Percentiles rank a stretch among this genome's conserved stretches.
phyloP scores from a whole-genome alignment of 2,797 vertebrate genomes.

The Cygnus olor region DNA sequence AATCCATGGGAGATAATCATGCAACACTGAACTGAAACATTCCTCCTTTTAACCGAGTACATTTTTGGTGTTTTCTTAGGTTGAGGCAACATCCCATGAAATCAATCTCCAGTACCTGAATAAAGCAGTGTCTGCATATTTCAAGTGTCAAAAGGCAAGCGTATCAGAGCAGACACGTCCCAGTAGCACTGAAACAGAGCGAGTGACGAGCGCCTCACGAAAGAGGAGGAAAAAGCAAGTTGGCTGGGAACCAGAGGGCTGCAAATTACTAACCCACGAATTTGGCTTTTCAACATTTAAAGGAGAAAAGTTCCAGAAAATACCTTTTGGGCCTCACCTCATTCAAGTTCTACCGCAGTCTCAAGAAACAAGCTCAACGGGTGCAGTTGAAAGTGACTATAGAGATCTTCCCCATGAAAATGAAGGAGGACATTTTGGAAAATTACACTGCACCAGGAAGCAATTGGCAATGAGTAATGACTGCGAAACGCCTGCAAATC shows the following conservation, averaged over 20 bases:
- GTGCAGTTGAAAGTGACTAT: neutral
- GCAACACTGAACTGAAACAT: neutral
- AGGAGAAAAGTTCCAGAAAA: neutral
- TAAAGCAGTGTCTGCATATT: conserved; percentile 82
- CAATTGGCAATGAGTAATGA: neutral
- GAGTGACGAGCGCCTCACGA: fast-evolving
- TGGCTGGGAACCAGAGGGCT: conserved; percentile 17
- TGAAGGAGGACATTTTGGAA: conserved; percentile 13
- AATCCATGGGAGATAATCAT: neutral
- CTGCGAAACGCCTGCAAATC: neutral
- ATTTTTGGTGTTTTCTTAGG: conserved; percentile 76
- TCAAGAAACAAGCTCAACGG: neutral
- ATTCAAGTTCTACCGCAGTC: conserved; percentile 76
- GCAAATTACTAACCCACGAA: neutral
- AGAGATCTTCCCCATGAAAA: conserved; percentile 5
- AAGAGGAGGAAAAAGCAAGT: conserved; percentile 73
- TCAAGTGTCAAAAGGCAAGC: conserved; percentile 49
- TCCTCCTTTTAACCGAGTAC: neutral
- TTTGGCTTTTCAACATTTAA: neutral
- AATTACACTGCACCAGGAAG: neutral
- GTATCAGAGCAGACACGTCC: neutral
- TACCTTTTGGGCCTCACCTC: conserved; percentile 85
- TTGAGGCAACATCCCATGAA: conserved; percentile 82
- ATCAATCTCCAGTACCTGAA: conserved; percentile 90
- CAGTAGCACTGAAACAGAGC: neutral